Evolutionary conservation across 2,888 invertebrate genomes (phyloP).

Genomic region (Nemotelus nigrinus): DNA sequence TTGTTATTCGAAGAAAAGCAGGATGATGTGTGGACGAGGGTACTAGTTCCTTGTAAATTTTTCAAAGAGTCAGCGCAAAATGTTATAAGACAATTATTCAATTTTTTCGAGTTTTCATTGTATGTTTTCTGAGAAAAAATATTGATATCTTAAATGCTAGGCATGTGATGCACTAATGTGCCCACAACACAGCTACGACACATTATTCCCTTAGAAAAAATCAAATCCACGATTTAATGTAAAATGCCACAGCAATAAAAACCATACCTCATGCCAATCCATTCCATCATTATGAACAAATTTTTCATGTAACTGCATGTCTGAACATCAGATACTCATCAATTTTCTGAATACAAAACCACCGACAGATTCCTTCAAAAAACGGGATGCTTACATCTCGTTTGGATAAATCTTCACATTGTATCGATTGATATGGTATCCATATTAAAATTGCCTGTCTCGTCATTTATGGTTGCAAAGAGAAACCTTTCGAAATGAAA

Average conservation of each 20-base stretch:
- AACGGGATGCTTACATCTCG: slow-evolving; percentile 40
- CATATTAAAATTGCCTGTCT: slow-evolving; percentile 14
- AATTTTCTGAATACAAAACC: slow-evolving; percentile 21
- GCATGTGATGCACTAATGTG: no score
- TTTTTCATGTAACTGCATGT: not conserved
- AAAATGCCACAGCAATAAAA: no score
- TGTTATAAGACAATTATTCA: no score
- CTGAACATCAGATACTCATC: slow-evolving; percentile 18
- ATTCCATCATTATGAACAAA: slow-evolving; percentile 3
- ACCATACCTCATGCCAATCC: not conserved
- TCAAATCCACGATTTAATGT: no score
- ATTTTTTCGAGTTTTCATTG: no score
- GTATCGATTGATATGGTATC: slow-evolving; percentile 28
- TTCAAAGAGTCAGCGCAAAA: no score
- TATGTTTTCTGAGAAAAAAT: no score
- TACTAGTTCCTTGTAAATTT: not conserved
- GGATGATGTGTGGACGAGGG: not conserved
- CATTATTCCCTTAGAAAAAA: no score
- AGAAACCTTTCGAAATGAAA: not conserved
- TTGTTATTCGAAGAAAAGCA: not conserved
- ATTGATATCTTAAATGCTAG: no score
- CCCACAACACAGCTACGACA: no score
- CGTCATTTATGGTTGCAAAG: slow-evolving; percentile 31
- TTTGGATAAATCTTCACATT: slow-evolving; percentile 36
- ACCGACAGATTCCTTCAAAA: not conserved